Evolutionary conservation across 2,797 vertebrate species (phyloP).

Genomic region (Ceryle rudis): DNA sequence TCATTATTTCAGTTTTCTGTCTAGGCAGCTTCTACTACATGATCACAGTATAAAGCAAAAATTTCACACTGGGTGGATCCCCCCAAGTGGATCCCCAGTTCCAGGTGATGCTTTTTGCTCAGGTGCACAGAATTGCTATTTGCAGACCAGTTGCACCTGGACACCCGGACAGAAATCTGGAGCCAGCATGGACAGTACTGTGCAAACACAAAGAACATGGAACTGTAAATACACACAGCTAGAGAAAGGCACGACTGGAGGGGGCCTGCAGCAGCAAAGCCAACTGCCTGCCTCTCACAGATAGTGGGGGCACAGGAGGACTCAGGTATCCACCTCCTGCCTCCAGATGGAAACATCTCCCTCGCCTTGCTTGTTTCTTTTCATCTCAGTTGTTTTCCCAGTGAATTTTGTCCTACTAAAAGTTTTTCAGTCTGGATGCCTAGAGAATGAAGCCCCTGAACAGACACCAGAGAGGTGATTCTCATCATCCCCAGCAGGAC

Average conservation of each 20-base stretch:
- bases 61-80: not conserved
- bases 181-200: not conserved
- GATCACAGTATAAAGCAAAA: not conserved
- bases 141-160: not conserved
- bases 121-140: not conserved
- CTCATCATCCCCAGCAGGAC: not conserved
- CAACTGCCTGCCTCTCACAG: not conserved
- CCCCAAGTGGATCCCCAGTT: not conserved
- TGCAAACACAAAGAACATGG: not conserved
- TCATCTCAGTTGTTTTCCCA: not conserved
- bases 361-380: not conserved
- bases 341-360: not conserved
- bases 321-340: fast-evolving
- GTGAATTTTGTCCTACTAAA: not conserved
- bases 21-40: not conserved
- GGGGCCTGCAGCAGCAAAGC: not conserved
- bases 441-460: fast-evolving
- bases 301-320: not conserved
- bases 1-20: not conserved
- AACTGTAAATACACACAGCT: not conserved
- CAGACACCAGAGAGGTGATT: not conserved
- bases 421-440: not conserved
- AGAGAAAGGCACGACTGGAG: not conserved
- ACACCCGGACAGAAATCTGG: not conserved
- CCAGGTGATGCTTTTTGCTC: not conserved